phyloP scores from a whole-genome alignment of 2,888 invertebrate genomes.

The Seira ritae region DNA sequence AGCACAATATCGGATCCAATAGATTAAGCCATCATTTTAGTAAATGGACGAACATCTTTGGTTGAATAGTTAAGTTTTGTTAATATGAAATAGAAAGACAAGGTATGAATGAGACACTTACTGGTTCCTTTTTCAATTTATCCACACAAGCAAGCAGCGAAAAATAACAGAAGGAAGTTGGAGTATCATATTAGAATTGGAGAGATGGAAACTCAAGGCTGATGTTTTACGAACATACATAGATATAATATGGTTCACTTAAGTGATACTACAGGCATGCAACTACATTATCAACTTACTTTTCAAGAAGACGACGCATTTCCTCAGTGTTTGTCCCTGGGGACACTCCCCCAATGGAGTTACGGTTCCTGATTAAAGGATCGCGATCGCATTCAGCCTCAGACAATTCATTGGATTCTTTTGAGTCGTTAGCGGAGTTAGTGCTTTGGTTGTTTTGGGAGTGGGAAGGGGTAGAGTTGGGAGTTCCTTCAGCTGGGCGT shows the following conservation, averaged over 20 bases:
- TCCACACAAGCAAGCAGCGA: constrained; percentile 58
- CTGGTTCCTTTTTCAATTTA: constrained; percentile 58
- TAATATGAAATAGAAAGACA: not conserved
- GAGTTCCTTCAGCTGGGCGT: constrained; percentile 82
- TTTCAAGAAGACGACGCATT: constrained; percentile 98
- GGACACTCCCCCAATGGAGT: constrained; percentile 66
- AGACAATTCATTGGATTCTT: constrained; percentile 95
- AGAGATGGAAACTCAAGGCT: not conserved
- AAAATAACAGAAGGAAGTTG: constrained; percentile 45
- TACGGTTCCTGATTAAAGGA: constrained; percentile 80
- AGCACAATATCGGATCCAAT: no score
- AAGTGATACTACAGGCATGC: not conserved
- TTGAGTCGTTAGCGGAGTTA: constrained; percentile 92
- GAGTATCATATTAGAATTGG: constrained; percentile 40
- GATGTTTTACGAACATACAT: not conserved
- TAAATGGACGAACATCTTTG: no score
- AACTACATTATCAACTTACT: constrained; percentile 83
- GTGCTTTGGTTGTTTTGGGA: constrained; percentile 81
- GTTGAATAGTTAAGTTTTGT: no score
- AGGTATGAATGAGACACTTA: constrained; percentile 42
- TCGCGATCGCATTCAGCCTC: constrained; percentile 93
- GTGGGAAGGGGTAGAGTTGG: constrained; percentile 77
- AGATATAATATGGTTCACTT: not conserved
- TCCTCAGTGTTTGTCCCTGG: constrained; percentile 85
- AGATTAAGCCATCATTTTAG: no score